Percentiles rank a stretch among this genome's conserved stretches.
phyloP scores from a whole-genome alignment of 2,113 vertebrate genomes.

The Zapus hudsonius region DNA sequence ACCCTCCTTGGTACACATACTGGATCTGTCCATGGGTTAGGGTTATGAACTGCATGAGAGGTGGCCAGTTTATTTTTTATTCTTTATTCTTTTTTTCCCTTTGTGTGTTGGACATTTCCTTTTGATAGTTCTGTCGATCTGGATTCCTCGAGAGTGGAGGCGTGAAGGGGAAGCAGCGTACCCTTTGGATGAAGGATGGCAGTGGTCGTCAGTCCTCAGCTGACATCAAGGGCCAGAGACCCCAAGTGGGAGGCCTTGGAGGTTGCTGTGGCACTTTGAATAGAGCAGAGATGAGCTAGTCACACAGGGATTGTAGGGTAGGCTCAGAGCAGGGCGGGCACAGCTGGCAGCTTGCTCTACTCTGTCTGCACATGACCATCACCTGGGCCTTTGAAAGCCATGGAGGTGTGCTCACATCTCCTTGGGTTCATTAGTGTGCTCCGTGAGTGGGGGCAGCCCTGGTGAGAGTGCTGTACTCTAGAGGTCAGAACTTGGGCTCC shows the following conservation, averaged over 20 bases:
- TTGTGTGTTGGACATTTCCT: too few relatives aligned
- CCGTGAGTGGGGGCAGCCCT: background rate
- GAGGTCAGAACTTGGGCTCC: background rate
- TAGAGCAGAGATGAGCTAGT: background rate
- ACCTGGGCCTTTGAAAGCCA: background rate
- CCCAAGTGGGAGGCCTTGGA: background rate
- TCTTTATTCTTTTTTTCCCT: too few relatives aligned
- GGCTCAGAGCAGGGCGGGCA: background rate
- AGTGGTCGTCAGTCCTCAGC: background rate
- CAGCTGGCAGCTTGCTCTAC: background rate
- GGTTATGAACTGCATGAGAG: too few relatives aligned
- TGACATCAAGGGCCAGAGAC: background rate
- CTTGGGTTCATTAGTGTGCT: background rate
- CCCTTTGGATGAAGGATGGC: background rate
- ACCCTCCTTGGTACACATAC: too few relatives aligned
- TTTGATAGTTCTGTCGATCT: background rate
- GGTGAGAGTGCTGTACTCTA: background rate
- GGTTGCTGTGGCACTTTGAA: background rate
- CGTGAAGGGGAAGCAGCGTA: background rate
- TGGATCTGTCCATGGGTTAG: too few relatives aligned
- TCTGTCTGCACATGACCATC: background rate
- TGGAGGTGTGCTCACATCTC: too few relatives aligned
- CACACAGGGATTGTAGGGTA: rapidly evolving
- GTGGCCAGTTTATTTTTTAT: too few relatives aligned
- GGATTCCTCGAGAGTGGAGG: background rate